Evolutionary conservation across 2,888 invertebrate genomes (phyloP).

Genomic region (Boloria euphrosyne): DNA sequence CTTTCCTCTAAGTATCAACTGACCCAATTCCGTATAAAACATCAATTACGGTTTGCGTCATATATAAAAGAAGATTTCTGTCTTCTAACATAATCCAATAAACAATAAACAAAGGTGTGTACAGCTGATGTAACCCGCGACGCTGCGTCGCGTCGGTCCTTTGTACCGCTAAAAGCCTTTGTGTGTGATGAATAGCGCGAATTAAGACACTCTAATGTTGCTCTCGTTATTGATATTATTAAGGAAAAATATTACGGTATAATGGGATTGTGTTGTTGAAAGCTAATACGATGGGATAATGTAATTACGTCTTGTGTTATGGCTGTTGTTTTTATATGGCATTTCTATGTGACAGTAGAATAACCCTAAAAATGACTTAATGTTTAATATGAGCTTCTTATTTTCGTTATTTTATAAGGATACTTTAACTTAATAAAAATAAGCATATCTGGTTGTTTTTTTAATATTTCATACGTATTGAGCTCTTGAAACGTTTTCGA

Average conservation of each 20-base stretch:
- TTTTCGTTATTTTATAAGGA: too few species aligned
- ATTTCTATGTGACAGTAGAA: too few species aligned
- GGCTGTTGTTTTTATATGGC: too few species aligned
- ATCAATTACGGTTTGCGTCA: too few species aligned
- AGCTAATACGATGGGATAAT: neutral
- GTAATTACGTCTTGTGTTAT: neutral
- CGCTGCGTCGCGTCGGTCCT: slow-evolving; percentile 32
- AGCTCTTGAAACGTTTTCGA: neutral
- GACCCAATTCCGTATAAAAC: too few species aligned
- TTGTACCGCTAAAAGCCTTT: slow-evolving; percentile 53
- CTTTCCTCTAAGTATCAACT: too few species aligned
- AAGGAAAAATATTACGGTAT: neutral
- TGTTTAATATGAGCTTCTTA: too few species aligned
- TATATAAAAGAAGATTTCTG: too few species aligned
- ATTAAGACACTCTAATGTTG: slow-evolving; percentile 11
- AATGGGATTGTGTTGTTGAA: neutral
- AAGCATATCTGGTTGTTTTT: too few species aligned
- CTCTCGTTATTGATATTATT: neutral
- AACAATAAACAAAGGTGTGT: slow-evolving; percentile 10
- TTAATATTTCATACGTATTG: too few species aligned
- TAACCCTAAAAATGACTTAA: too few species aligned
- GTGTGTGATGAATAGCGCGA: slow-evolving; percentile 54
- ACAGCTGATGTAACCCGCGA: slow-evolving; percentile 19
- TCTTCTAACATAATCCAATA: neutral
- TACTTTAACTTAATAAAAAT: too few species aligned